Conservation (phyloP, 64 coral and sea anemone genomes). For the Montipora efflorescens region DNA sequence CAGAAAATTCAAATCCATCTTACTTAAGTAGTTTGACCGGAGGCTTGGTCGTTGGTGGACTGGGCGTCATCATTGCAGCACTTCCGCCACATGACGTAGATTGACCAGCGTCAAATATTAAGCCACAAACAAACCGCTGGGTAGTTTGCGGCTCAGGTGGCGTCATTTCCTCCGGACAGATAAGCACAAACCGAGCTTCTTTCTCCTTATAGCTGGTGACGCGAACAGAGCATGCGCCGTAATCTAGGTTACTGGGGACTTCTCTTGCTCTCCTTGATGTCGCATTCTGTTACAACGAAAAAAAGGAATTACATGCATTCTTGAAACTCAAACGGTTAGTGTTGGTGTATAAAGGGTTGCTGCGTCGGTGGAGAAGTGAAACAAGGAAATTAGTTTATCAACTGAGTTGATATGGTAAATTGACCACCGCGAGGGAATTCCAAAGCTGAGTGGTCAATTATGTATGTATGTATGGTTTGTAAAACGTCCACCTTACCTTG, state of each 20-base stretch:
- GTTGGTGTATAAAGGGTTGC: no score
- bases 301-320: not conserved
- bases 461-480: not conserved
- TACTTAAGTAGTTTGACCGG: conserved; percentile 40
- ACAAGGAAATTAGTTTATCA: no score
- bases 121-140: conserved; percentile 38
- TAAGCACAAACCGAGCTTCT: conserved; percentile 36
- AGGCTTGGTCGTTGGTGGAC: conserved; percentile 35
- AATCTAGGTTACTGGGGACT: not conserved
- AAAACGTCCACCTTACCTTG: not conserved
- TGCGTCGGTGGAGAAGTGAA: no score
- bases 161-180: conserved; percentile 55
- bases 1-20: not conserved
- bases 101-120: conserved; percentile 39
- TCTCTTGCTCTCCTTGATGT: not conserved
- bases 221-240: conserved; percentile 65
- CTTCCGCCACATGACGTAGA: conserved; percentile 44
- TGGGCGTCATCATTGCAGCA: conserved; percentile 17
- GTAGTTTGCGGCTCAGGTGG: conserved; percentile 13
- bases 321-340: no score
- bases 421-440: no score
- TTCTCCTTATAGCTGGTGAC: not conserved
- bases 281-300: not conserved
- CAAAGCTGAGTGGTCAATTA: no score
- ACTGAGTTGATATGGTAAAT: no score